Evolutionary conservation across 2,797 vertebrate genomes (phyloP), one percentile per base, ranked within the genome.

Genomic region (Silurus lanzhouensis): DNA sequence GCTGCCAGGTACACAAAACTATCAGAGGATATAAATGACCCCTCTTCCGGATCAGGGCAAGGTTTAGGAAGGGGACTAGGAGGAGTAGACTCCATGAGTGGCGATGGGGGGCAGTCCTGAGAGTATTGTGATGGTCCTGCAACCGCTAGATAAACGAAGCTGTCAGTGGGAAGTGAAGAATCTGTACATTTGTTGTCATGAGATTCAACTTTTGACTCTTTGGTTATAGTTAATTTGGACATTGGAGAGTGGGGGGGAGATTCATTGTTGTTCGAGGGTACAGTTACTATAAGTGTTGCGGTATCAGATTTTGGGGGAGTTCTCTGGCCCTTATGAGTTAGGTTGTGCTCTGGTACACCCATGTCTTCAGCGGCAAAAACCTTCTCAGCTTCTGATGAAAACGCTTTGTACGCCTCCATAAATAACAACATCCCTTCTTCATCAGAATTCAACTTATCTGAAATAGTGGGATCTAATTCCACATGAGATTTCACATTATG

Each of bases 1-100:
- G 95, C 95, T 0, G 95, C 95, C 92, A 96, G 92, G 91, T 96
- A 96, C 91, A 96, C 95, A 91, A 96, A 96, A 82, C 94, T 96
- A 87, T 95, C 95, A 5, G 94, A 91, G 0, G 94, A 94, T 38
- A 95, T 88, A 63, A 95, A 92, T 14, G 92, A 84, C 13, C 92
- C 92, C 17, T 95, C 93, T 61, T 93, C 93, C 8, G 89, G 90
- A 63, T 93, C 91, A 38, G 84, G 68, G 84, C 88, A 90, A 38
- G 92, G 89, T 90, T 95, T 95, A 27, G 89, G 87, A 61, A 93
- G 70, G 20, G 95, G 95, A 89, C 95, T 96, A 0, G 93, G 93
- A 83, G 95, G 93, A 66, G 92, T 74, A 0, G 92, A 95, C 82
- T 93, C 93, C 68, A 89, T 91, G 1, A 92, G 82, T 0, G 95